A percentile compares a stretch with the other conserved stretches of the same genome.
Evolutionary conservation across 2,888 invertebrate species (phyloP).

Genomic region (Uropetala carovei): DNA sequence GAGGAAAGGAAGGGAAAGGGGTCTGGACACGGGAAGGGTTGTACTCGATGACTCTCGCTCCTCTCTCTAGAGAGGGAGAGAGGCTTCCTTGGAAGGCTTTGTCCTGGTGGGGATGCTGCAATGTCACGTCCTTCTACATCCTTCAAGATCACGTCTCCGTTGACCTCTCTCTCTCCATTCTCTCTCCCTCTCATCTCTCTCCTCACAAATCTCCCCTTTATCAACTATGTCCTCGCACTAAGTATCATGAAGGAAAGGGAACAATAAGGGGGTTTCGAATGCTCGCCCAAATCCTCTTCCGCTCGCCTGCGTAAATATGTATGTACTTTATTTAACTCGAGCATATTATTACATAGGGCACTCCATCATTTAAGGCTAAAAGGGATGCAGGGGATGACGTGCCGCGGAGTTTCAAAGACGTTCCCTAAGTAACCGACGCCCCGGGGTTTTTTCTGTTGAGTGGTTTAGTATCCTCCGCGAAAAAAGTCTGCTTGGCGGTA

Average conservation of each 20-base stretch:
- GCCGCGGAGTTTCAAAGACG: slow-evolving; percentile 30
- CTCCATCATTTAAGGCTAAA: slow-evolving; percentile 62
- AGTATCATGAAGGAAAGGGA: not conserved
- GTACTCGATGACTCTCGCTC: not conserved
- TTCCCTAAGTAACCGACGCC: slow-evolving; percentile 37
- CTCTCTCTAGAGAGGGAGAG: not conserved
- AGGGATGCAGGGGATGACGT: slow-evolving; percentile 45
- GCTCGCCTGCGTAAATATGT: not conserved
- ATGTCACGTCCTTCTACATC: not conserved
- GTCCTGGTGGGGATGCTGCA: not conserved
- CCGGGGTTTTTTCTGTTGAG: slow-evolving; percentile 29
- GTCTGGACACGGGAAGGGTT: not conserved
- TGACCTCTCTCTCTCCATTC: not conserved
- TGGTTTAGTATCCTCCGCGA: slow-evolving; percentile 30
- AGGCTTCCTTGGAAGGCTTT: not conserved
- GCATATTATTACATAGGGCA: not conserved
- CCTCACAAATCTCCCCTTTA: not conserved
- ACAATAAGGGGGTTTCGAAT: no score
- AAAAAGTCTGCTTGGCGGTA: slow-evolving; percentile 17
- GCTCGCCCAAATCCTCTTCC: not conserved
- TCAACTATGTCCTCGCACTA: not conserved
- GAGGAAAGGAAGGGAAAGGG: no score
- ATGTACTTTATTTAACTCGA: no score
- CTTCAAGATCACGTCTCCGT: not conserved
- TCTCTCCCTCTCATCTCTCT: not conserved